Evolutionary conservation across 2,888 invertebrate species (phyloP).

Genomic region (Mactromeris polynyma): DNA sequence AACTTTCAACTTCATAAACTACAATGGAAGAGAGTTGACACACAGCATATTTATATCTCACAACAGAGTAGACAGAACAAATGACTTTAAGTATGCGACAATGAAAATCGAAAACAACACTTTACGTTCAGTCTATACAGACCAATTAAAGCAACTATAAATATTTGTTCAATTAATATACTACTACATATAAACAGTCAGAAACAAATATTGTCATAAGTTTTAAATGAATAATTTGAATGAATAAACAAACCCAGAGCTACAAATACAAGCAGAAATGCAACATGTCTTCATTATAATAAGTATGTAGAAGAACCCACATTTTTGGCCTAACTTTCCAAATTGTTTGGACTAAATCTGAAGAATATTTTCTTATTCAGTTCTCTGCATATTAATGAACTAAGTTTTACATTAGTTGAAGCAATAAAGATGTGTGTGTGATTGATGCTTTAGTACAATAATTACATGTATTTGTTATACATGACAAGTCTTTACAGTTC

Average conservation of each 20-base stretch:
- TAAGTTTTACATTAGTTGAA: neutral
- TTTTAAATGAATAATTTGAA: too few relatives aligned
- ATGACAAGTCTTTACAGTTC: too few relatives aligned
- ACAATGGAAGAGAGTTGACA: neutral
- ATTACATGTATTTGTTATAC: neutral
- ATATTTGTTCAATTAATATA: too few relatives aligned
- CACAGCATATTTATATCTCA: neutral
- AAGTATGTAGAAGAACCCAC: neutral
- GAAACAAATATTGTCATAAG: too few relatives aligned
- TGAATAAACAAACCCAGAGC: too few relatives aligned
- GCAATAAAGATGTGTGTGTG: neutral
- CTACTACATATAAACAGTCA: too few relatives aligned
- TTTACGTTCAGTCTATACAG: too few relatives aligned
- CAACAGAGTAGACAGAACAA: too few relatives aligned
- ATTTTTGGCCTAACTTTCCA: neutral
- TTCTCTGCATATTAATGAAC: neutral
- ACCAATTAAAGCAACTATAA: too few relatives aligned
- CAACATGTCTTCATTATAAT: neutral
- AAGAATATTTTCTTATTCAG: neutral
- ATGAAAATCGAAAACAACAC: too few relatives aligned
- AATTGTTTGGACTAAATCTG: neutral
- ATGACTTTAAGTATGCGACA: too few relatives aligned
- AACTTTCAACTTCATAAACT: neutral
- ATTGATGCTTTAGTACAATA: neutral
- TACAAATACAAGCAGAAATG: neutral